These are phyloP conservation scores for Leptobrachium ailaonicum DNA, from an alignment of 2,113 vertebrate species.

Conservation along the genomic window DNA sequence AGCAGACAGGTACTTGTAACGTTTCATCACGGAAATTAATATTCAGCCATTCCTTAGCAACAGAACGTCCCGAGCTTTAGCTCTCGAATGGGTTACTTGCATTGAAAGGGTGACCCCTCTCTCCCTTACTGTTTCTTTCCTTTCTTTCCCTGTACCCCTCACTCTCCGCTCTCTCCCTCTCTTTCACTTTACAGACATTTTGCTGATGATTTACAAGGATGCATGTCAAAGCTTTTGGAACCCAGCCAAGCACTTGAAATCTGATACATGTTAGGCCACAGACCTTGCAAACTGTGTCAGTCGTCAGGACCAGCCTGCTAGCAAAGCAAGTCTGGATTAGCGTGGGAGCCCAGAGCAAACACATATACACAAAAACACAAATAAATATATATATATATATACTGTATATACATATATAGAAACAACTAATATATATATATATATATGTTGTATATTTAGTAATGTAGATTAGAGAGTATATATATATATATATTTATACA, in stretches of 20 bases:
- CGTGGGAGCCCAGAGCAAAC: slow-evolving; percentile 43
- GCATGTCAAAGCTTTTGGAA: slow-evolving; percentile 43
- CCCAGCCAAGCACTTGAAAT: slow-evolving; percentile 38
- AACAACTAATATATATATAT: not conserved
- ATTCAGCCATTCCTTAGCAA: no score
- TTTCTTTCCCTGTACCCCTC: not conserved
- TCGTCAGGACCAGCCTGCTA: slow-evolving; percentile 44
- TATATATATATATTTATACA: no score
- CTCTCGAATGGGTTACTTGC: no score
- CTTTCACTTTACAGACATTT: slow-evolving; percentile 38
- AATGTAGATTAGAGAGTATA: no score
- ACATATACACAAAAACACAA: not conserved
- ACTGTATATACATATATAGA: not conserved
- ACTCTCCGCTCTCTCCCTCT: slow-evolving; percentile 4
- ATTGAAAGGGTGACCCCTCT: no score
- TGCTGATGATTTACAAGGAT: slow-evolving; percentile 48
- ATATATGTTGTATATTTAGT: not conserved
- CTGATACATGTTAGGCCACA: slow-evolving; percentile 45
- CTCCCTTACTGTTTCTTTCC: no score
- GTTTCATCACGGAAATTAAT: no score
- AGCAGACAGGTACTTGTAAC: no score
- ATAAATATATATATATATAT: not conserved
- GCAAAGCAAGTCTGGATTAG: slow-evolving; percentile 43
- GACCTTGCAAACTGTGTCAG: slow-evolving; percentile 48
- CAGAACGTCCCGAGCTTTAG: no score